phyloP scores from a whole-genome alignment of 2,797 vertebrate genomes.

The Pipistrellus pygmaeus region DNA sequence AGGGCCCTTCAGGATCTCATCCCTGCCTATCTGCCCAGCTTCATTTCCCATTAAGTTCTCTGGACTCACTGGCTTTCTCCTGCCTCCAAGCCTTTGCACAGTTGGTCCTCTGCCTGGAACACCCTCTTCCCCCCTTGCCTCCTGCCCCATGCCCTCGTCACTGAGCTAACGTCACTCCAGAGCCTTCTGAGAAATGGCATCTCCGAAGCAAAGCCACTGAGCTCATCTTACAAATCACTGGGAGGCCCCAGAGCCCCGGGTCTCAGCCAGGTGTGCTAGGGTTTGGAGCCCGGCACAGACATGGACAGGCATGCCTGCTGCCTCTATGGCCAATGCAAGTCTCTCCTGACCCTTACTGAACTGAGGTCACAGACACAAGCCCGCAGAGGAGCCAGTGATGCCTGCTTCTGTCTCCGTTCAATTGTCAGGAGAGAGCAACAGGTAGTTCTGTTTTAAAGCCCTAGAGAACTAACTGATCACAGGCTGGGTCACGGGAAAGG shows the following conservation, averaged over 20 bases:
- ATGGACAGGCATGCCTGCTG: background rate
- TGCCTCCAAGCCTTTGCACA: background rate
- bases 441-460: conserved; percentile 21
- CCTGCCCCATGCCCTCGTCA: rapidly evolving
- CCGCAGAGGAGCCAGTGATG: background rate
- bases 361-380: background rate
- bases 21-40: background rate
- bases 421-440: background rate
- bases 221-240: background rate
- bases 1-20: background rate
- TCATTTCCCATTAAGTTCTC: background rate
- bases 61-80: background rate
- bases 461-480: background rate
- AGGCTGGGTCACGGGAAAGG: background rate
- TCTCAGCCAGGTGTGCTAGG: background rate
- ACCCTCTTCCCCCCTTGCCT: background rate
- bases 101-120: background rate
- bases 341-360: background rate
- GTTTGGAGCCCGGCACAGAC: background rate
- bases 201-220: background rate
- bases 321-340: background rate
- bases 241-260: rapidly evolving
- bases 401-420: conserved; percentile 34
- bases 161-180: no score
- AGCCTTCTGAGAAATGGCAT: background rate